Evolutionary conservation across 2,113 vertebrate species (phyloP), one percentile per base, ranked within the genome.

Genomic region (Pandion haliaetus): DNA sequence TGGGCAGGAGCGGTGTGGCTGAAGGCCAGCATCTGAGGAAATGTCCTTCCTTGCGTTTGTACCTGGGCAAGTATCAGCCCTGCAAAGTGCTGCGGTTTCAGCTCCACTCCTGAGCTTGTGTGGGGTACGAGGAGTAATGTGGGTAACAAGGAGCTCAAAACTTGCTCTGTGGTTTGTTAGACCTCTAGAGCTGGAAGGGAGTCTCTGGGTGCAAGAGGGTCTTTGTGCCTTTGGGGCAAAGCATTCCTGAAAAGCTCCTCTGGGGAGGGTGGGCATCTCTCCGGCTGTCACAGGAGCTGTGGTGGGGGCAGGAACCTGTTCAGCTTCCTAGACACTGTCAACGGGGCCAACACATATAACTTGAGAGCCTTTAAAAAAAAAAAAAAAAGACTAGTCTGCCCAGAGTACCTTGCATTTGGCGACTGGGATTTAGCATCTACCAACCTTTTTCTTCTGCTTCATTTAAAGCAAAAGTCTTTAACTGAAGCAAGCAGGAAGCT

Each of bases 271-370:
- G 74, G 5, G 58, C 45, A 23, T 36, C 47, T 72, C 10, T 59
- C 12, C 10, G 9, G 58, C 44, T 65, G 47, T 16, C 6, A 5
- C 36, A 47, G 82, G 72, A 66, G 44, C n/a, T 0, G 2, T 12
- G n/a, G 14, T 38, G 58, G 32, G 44, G 40, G n/a, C 40, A 50
- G 24, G 21, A 49, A 20, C 32, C 28, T 49, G 26, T 19, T 66
- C 10, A 16, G 8, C 44, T 61, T 32, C 66, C 31, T 32, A 7
- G 23, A 29, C 59, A 6, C 17, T 58, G 13, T 29, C 10, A 40
- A 4, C 0, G 1, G 20, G 32, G 5, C 14, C 13, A 34, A 29
- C 16, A 5, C 7, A 1, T 5, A 4, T 16, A 32, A 40, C 38
- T 45, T 62, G 18, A 19, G 11, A 61, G 17, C 20, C 45, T 14